phyloP scores from a whole-genome alignment of 2,888 invertebrate species.

The Aphrophora alni region DNA sequence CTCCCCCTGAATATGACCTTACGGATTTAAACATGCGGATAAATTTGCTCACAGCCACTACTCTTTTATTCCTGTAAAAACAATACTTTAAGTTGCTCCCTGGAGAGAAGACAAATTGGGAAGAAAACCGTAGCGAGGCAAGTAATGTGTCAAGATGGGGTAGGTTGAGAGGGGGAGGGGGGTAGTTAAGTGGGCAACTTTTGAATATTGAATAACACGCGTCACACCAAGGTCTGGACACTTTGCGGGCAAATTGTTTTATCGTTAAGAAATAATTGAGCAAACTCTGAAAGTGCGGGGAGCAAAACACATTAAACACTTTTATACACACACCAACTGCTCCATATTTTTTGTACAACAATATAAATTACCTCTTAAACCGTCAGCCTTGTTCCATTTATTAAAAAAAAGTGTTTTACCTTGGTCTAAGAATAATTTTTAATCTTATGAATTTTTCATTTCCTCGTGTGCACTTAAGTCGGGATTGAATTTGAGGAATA shows the following conservation, averaged over 20 bases:
- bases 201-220: constrained; percentile 6
- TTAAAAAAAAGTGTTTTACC: background rate
- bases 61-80: background rate
- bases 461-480: background rate
- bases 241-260: background rate
- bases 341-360: too few relatives aligned
- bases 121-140: background rate
- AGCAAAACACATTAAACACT: background rate
- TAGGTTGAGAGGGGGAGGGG: background rate
- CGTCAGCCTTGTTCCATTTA: background rate
- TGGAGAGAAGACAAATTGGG: background rate
- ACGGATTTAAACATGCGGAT: too few relatives aligned
- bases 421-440: background rate
- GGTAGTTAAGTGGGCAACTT: background rate
- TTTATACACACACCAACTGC: background rate
- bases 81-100: background rate
- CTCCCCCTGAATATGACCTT: too few relatives aligned
- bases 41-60: too few relatives aligned
- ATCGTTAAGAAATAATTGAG: background rate
- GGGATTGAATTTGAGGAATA: background rate
- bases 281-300: background rate
- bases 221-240: background rate
- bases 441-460: background rate
- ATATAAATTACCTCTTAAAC: too few relatives aligned
- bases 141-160: background rate